phyloP scores from a whole-genome alignment of 2,113 vertebrate species.

The Psettodes erumei region DNA sequence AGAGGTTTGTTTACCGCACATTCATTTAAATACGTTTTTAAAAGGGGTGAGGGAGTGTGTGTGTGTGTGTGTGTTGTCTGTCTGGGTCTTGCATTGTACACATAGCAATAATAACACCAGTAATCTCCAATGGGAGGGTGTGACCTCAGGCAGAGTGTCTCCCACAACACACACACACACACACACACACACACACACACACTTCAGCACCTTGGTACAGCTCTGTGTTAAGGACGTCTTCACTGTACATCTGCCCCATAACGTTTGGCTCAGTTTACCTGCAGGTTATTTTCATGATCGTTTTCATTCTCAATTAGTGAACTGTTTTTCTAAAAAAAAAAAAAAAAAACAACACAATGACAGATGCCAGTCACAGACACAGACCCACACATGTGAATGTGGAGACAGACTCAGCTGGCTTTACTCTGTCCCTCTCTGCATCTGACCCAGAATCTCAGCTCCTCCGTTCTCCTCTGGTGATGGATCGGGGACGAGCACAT shows the following conservation, averaged over 20 bases:
- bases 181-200: constrained; percentile 44
- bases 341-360: too few relatives aligned
- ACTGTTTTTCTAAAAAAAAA: too few relatives aligned
- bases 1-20: too few relatives aligned
- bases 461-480: neutral
- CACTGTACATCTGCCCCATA: neutral
- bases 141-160: constrained; percentile 27
- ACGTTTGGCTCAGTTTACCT: too few relatives aligned
- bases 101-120: constrained; percentile 37
- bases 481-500: neutral
- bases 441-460: neutral
- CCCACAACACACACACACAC: constrained; percentile 34
- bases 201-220: constrained; percentile 8
- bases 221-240: neutral
- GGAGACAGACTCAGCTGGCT: neutral
- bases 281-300: neutral
- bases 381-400: too few relatives aligned
- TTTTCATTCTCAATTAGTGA: too few relatives aligned
- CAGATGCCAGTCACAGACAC: too few relatives aligned
- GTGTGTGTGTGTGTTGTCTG: constrained; percentile 26
- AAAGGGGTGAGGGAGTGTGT: constrained; percentile 6
- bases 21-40: too few relatives aligned
- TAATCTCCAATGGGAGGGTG: constrained; percentile 31
- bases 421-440: neutral
- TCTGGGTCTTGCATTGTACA: constrained; percentile 25